Evolutionary conservation across 1,140 invertebrate genomes (phyloP), one percentile per base, ranked within the genome.

Genomic region (Diprion similis): DNA sequence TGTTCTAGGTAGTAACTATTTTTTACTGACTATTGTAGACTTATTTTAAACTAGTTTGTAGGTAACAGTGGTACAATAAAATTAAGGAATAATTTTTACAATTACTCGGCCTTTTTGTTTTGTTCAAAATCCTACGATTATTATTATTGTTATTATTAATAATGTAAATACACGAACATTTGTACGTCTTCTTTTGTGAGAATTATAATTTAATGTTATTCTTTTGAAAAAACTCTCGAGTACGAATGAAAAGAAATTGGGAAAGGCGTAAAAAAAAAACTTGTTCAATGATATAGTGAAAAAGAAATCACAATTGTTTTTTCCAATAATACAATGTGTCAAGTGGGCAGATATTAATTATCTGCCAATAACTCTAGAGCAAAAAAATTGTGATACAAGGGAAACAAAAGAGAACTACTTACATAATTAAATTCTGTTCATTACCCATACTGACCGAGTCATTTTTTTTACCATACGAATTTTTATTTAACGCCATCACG

Each of bases 1-100:
- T 9, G 11, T 59, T 17, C n/a, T 59, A 59, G 51, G 51, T 59
- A 59, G 51, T 59, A 59, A 59, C n/a, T 59, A 59, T 59, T 59
- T 59, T 59, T 59, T 59, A 59, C 51, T 8, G n/a, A 59, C 51
- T 59, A 59, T 59, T 59, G 11, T 59, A 59, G 51, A 59, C 11
- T 59, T 59, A 59, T 59, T 59, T 59, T 59, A 15, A 59, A 59
- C n/a, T 59, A 59, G 51, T 59, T 59, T 59, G 11, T 59, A 59
- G 4, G 51, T 59, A 59, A 59, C 51, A 59, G 51, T 59, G 51
- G 51, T 59, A 59, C 51, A 59, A 59, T 59, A 59, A 59, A 59
- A 59, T 59, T 59, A 59, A 15, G 7, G 11, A 15, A 59, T 59
- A 13, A 59, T 59, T 59, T 59, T 59, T 59, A 59, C 11, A 13